Conservation (phyloP, 2,888 invertebrate genomes). For the Pegoplata infirma region DNA sequence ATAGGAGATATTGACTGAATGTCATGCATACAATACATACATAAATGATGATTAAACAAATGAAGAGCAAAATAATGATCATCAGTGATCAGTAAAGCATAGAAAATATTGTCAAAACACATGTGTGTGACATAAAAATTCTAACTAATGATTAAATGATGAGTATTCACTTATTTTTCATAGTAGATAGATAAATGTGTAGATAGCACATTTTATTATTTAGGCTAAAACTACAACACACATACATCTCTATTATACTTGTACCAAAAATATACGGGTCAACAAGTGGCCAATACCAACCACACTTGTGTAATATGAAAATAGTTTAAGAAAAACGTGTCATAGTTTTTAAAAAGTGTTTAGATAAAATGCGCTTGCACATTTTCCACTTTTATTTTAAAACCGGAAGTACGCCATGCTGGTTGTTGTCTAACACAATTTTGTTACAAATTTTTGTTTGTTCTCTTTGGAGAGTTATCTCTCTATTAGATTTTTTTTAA, state of each 20-base stretch:
- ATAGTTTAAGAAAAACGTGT: constrained; percentile 6
- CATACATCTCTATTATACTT: neutral
- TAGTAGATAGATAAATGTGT: too few relatives aligned
- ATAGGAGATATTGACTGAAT: constrained; percentile 17
- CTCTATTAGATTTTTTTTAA: too few relatives aligned
- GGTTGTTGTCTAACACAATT: constrained; percentile 28
- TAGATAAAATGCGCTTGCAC: constrained; percentile 14
- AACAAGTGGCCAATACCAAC: constrained; percentile 8
- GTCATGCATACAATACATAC: too few relatives aligned
- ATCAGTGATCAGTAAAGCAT: constrained; percentile 46
- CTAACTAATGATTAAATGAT: constrained; percentile 38
- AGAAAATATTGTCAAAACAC: constrained; percentile 44
- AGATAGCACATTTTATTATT: too few relatives aligned
- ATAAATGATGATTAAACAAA: constrained; percentile 33
- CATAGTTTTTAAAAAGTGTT: neutral
- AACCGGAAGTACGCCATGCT: constrained; percentile 59
- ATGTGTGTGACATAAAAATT: constrained; percentile 47
- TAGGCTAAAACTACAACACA: constrained; percentile 27
- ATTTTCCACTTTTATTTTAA: constrained; percentile 12
- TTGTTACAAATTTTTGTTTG: neutral
- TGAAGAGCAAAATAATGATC: constrained; percentile 30
- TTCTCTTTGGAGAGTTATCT: too few relatives aligned
- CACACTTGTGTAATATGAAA: too few relatives aligned
- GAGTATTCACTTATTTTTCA: constrained; percentile 13
- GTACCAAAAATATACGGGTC: constrained; percentile 24